Conservation (phyloP, 2,113 vertebrate genomes). For the Balaenoptera acutorostrata region DNA sequence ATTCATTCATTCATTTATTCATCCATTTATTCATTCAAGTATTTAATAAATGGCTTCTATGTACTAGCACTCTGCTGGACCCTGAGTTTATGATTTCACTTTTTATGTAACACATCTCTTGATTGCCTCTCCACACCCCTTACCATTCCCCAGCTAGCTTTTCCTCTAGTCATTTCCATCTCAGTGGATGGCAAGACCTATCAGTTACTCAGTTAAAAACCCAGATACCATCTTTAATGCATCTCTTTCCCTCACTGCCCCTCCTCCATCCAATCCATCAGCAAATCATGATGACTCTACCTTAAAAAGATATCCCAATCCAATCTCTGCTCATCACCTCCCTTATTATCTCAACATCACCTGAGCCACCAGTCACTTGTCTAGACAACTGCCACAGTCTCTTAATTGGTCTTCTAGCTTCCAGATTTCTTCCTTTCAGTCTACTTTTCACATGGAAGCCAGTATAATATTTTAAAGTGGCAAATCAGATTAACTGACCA, state of each 20-base stretch:
- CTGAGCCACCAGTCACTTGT: neutral
- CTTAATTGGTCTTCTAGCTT: neutral
- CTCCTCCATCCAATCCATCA: neutral
- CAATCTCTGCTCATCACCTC: neutral
- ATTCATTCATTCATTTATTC: neutral
- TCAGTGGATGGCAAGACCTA: neutral
- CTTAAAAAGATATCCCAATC: neutral
- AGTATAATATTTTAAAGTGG: neutral
- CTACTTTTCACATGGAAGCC: neutral
- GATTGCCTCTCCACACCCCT: neutral
- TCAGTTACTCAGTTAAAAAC: neutral
- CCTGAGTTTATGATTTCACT: neutral
- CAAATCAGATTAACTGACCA: neutral
- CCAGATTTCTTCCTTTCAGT: neutral
- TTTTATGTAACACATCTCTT: neutral
- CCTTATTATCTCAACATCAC: neutral
- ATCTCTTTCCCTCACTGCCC: neutral
- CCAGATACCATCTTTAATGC: neutral
- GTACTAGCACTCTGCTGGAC: neutral
- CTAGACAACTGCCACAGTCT: neutral
- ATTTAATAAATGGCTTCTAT: neutral
- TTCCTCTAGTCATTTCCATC: neutral
- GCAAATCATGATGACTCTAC: neutral
- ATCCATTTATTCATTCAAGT: neutral
- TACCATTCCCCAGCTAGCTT: neutral